phyloP scores from a whole-genome alignment of 2,888 invertebrate species.

The Ophraella communa region DNA sequence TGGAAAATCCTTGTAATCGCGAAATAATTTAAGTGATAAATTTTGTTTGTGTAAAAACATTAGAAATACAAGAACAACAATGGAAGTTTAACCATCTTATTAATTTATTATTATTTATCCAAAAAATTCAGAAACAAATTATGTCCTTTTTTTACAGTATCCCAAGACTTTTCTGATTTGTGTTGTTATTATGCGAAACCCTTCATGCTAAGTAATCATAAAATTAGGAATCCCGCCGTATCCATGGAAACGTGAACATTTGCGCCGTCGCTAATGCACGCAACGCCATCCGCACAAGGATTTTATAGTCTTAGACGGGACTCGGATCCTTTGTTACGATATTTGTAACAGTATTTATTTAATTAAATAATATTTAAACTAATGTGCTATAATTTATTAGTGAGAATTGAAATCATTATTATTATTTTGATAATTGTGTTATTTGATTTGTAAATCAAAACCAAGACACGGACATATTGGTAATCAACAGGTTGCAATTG shows the following conservation, averaged over 20 bases:
- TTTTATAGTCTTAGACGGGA: conserved; percentile 34
- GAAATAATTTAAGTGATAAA: too few relatives aligned
- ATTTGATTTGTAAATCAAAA: background rate
- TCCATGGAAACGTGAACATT: conserved; percentile 25
- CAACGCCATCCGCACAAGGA: conserved; percentile 24
- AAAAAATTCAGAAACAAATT: too few relatives aligned
- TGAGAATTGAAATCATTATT: background rate
- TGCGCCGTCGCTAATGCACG: conserved; percentile 25
- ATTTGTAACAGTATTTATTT: background rate
- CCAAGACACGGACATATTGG: background rate
- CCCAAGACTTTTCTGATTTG: too few relatives aligned
- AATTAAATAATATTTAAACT: background rate
- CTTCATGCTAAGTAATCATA: background rate
- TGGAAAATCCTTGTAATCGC: too few relatives aligned
- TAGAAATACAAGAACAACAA: too few relatives aligned
- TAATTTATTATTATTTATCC: too few relatives aligned
- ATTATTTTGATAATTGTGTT: background rate
- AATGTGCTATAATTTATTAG: background rate
- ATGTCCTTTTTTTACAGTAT: too few relatives aligned
- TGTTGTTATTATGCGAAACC: background rate
- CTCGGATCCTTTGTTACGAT: conserved; percentile 25
- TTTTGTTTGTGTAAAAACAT: too few relatives aligned
- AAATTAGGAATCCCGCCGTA: conserved; percentile 1
- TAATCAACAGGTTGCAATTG: conserved; percentile 22
- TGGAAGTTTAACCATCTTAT: too few relatives aligned